Conservation (phyloP, 23 tunicate species). For the Styela clava region DNA sequence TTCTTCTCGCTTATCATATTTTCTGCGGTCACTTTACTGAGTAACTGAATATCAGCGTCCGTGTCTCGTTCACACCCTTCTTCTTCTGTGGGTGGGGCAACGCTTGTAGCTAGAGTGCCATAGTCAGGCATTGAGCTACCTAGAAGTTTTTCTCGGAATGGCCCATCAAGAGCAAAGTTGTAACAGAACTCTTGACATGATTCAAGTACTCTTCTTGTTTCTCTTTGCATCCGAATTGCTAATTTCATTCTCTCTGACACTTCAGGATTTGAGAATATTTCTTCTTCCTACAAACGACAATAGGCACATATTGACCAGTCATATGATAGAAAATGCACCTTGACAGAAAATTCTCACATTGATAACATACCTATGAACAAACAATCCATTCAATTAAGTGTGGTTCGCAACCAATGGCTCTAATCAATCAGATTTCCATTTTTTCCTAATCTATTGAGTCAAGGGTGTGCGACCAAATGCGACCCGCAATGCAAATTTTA, state of each 20-base stretch:
- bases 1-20: neutral
- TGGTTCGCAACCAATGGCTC: too few species aligned
- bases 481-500: too few species aligned
- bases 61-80: neutral
- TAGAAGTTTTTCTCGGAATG: neutral
- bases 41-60: neutral
- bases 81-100: neutral
- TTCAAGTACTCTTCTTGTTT: neutral
- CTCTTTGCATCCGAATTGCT: slow-evolving; percentile 3
- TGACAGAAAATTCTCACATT: too few species aligned
- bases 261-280: neutral
- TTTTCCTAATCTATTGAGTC: too few species aligned
- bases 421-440: too few species aligned
- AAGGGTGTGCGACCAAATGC: too few species aligned
- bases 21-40: neutral
- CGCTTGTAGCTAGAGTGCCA: neutral
- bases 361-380: too few species aligned
- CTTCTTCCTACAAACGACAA: too few species aligned
- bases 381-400: too few species aligned
- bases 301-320: too few species aligned
- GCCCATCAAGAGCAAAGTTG: neutral
- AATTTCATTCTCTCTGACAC: slow-evolving; percentile 1
- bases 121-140: neutral
- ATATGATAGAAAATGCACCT: too few species aligned
- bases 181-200: slow-evolving; percentile 18